phyloP scores from a whole-genome alignment of 2,797 vertebrate genomes.

The Limosa lapponica region DNA sequence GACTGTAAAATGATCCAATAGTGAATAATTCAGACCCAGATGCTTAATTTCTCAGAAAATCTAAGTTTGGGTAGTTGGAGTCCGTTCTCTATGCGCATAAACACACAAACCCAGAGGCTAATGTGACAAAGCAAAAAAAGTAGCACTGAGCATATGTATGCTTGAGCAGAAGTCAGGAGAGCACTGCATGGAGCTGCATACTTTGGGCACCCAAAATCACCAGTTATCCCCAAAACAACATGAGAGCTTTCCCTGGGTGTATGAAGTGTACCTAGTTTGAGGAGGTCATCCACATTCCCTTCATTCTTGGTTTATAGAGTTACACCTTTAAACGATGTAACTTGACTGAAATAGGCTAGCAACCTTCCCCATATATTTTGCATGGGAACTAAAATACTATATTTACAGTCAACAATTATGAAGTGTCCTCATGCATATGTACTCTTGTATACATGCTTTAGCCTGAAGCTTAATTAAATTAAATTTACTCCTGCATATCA shows the following conservation, averaged over 20 bases:
- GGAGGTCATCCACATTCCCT: neutral
- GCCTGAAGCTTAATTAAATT: neutral
- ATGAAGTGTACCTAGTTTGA: neutral
- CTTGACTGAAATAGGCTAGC: neutral
- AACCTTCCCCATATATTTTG: neutral
- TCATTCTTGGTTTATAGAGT: neutral
- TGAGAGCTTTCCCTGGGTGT: neutral
- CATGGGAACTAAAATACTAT: neutral
- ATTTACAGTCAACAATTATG: neutral
- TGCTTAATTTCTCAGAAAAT: neutral
- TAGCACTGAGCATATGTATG: neutral
- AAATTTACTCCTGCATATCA: neutral
- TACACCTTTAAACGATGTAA: neutral
- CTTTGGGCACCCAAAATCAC: neutral
- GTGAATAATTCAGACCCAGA: neutral
- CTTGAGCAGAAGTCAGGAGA: neutral
- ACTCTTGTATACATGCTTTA: neutral
- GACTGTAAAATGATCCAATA: neutral
- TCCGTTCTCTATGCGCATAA: neutral
- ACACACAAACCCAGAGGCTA: neutral
- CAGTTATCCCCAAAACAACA: neutral
- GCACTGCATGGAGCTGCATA: rapidly evolving
- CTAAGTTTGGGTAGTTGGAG: neutral
- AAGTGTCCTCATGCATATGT: neutral
- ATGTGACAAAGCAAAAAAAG: neutral